phyloP scores from a whole-genome alignment of 2,888 invertebrate genomes.

The Epinotia ramella region DNA sequence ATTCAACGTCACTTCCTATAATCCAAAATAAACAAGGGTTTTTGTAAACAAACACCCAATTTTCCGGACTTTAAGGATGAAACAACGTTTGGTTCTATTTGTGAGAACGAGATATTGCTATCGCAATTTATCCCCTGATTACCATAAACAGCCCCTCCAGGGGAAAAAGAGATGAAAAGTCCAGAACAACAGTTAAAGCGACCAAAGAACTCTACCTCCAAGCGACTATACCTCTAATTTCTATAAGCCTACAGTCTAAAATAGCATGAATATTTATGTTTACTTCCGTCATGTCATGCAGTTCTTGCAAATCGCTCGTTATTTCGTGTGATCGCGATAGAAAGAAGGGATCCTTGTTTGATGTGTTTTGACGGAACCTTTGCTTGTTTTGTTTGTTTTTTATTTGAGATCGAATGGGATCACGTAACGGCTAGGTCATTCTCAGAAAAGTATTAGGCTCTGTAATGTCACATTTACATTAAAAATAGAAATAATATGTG shows the following conservation, averaged over 20 bases:
- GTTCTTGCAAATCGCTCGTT: constrained; percentile 33
- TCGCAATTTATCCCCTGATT: not conserved
- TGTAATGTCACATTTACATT: too few relatives aligned
- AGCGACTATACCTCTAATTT: not conserved
- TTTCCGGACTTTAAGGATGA: not conserved
- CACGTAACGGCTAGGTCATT: not conserved
- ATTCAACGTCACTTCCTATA: too few relatives aligned
- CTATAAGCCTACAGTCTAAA: not conserved
- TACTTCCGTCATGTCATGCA: not conserved
- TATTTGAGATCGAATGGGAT: not conserved
- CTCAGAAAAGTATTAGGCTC: too few relatives aligned
- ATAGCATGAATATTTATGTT: not conserved
- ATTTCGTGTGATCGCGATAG: constrained; percentile 35
- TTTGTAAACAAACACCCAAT: not conserved
- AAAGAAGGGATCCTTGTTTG: constrained; percentile 22
- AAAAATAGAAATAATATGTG: too few relatives aligned
- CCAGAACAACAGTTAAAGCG: not conserved
- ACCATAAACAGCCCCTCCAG: constrained; percentile 21
- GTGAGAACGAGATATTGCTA: not conserved
- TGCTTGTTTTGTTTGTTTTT: constrained; percentile 9
- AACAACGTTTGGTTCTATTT: constrained; percentile 13
- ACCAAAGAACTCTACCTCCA: not conserved
- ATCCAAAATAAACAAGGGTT: not conserved
- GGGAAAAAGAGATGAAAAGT: not conserved
- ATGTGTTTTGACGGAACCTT: not conserved